Evolutionary conservation across 1,140 invertebrate species (phyloP).

Genomic region (Cydia fagiglandana): DNA sequence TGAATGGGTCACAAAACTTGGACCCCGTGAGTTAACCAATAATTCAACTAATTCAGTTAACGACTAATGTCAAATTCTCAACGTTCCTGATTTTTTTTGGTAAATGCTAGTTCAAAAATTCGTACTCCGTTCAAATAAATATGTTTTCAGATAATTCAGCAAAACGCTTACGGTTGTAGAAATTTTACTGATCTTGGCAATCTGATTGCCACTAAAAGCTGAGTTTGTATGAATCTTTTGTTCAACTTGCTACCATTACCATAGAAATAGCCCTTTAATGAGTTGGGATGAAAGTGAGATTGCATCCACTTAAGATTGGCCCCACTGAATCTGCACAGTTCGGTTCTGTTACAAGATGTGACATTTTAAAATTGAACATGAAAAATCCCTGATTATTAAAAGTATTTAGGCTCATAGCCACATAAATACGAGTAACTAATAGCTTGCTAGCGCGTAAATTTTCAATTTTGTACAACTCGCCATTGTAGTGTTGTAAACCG

Average conservation of each 20-base stretch:
- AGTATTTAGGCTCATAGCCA: too few relatives aligned
- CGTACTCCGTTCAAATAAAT: not conserved
- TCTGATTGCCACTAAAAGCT: not conserved
- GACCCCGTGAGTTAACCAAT: too few relatives aligned
- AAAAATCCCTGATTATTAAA: too few relatives aligned
- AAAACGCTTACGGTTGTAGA: not conserved
- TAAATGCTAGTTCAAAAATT: too few relatives aligned
- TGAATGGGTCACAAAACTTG: too few relatives aligned
- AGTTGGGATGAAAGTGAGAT: constrained; percentile 5
- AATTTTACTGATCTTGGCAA: not conserved
- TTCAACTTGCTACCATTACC: constrained; percentile 50
- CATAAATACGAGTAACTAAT: too few relatives aligned
- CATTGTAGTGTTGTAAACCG: not conserved
- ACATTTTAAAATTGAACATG: not conserved
- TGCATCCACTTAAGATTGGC: not conserved
- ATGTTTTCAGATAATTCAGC: not conserved
- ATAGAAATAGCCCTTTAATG: constrained; percentile 3
- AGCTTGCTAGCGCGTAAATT: too few relatives aligned
- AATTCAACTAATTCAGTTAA: too few relatives aligned
- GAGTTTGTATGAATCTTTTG: constrained; percentile 36
- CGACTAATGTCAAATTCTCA: too few relatives aligned
- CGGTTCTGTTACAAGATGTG: too few relatives aligned
- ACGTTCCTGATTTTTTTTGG: too few relatives aligned
- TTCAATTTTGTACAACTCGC: too few relatives aligned
- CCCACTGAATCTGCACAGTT: not conserved